Evolutionary conservation across 2,113 vertebrate species (phyloP).

Genomic region (Crotalus viridis): DNA sequence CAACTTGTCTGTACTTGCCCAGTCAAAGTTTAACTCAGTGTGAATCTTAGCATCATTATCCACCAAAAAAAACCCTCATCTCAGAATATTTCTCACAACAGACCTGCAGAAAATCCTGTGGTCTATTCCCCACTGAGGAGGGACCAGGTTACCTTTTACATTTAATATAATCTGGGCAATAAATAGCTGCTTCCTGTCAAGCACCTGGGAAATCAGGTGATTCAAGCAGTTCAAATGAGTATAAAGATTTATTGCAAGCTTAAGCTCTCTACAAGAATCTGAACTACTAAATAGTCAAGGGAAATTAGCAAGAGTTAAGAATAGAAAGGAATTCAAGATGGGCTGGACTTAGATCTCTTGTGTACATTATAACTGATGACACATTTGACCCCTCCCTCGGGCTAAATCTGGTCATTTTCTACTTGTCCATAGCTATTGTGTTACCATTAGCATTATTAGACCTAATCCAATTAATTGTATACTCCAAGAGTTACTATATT

Average conservation of each 20-base stretch:
- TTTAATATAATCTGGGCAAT: neutral
- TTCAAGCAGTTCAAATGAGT: neutral
- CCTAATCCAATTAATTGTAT: neutral
- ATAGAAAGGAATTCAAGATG: neutral
- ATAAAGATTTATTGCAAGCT: neutral
- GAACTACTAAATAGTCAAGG: neutral
- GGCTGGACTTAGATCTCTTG: too few relatives aligned
- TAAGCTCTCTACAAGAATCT: neutral
- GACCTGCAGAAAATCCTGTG: neutral
- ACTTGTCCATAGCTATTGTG: neutral
- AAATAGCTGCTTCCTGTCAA: neutral
- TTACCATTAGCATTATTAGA: neutral
- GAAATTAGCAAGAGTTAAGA: neutral
- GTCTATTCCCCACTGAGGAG: neutral
- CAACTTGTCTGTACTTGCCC: neutral
- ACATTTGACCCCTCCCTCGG: too few relatives aligned
- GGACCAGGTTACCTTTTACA: neutral
- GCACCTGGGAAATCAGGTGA: neutral
- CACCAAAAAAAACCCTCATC: neutral
- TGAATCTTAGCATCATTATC: neutral
- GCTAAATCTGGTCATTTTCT: too few relatives aligned
- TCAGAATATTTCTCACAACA: neutral
- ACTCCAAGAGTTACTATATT: neutral
- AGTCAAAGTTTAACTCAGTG: neutral
- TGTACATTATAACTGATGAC: too few relatives aligned